Evolutionary conservation across 2,113 vertebrate species (phyloP).

Genomic region (Lagopus leucura): DNA sequence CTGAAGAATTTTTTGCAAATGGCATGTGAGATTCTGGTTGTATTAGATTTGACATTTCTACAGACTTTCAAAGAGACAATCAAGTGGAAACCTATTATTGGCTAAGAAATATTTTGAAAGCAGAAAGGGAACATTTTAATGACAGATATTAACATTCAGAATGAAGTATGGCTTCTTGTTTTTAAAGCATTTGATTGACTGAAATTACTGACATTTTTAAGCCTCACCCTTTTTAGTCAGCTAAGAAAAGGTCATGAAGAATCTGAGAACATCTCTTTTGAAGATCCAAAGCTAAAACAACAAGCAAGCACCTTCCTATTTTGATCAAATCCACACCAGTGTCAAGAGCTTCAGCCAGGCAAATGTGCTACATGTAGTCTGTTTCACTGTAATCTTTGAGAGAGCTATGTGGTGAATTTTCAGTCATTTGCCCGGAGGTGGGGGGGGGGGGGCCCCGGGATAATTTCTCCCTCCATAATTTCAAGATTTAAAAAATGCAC

Average conservation of each 20-base stretch:
- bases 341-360: neutral
- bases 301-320: accelerated
- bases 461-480: constrained; percentile 6
- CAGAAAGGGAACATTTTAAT: neutral
- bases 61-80: neutral
- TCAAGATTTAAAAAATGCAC: neutral
- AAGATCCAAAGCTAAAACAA: neutral
- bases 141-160: neutral
- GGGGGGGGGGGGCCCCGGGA: neutral
- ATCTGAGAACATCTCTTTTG: neutral
- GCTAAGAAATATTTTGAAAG: neutral
- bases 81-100: neutral
- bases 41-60: neutral
- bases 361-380: neutral
- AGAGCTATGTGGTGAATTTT: neutral
- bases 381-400: neutral
- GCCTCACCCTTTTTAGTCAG: neutral
- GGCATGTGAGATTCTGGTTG: neutral
- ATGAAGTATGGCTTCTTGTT: neutral
- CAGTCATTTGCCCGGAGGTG: neutral
- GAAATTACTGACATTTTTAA: neutral
- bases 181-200: neutral
- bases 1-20: neutral
- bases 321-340: neutral
- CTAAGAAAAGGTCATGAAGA: neutral